These are phyloP conservation scores for Apeltes quadracus DNA, from an alignment of 2,113 vertebrate species.

Conservation along the genomic window DNA sequence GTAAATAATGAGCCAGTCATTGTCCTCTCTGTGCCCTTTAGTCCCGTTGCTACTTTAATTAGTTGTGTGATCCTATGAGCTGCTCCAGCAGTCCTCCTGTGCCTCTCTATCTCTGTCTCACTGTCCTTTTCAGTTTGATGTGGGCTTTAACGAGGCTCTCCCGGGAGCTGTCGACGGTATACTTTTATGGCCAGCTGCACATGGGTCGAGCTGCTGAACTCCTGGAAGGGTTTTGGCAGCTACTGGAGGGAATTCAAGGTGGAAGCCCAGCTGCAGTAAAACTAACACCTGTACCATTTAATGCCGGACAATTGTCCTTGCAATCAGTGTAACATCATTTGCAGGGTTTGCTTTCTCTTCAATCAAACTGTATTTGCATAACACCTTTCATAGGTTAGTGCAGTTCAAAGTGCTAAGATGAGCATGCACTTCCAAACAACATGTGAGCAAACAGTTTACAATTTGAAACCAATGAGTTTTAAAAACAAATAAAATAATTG, in stretches of 20 bases:
- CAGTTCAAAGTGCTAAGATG: background rate
- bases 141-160: constrained; percentile 27
- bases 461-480: background rate
- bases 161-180: background rate
- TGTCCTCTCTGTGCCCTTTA: constrained; percentile 29
- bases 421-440: background rate
- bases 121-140: constrained; percentile 28
- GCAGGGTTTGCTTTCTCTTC: background rate
- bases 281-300: background rate
- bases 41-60: constrained; percentile 48
- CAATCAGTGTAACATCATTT: background rate
- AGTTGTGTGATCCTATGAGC: constrained; percentile 30
- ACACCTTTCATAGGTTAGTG: background rate
- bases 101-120: background rate
- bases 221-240: background rate
- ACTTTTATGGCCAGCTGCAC: constrained; percentile 5
- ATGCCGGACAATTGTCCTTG: background rate
- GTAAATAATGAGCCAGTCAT: constrained; percentile 63
- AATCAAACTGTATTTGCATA: background rate
- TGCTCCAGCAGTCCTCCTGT: background rate
- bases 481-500: background rate
- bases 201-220: background rate
- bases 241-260: background rate
- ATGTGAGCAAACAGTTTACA: background rate
- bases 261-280: background rate